Evolutionary conservation across 2,797 vertebrate species (phyloP).

Genomic region (Sebastiscus tertius): DNA sequence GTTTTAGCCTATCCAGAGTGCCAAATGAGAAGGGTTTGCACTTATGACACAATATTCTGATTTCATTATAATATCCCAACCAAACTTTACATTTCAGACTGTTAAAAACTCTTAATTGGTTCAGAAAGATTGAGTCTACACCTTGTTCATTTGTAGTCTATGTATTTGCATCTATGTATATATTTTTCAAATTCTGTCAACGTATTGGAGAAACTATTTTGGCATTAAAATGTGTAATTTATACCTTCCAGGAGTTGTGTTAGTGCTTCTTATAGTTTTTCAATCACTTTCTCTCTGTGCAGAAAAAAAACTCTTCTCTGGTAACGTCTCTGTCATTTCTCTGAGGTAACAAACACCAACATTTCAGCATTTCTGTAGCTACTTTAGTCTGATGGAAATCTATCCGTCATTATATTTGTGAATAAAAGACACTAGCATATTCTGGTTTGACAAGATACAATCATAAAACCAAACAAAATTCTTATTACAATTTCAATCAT

Average conservation of each 20-base stretch:
- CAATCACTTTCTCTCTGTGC: not conserved
- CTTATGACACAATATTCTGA: not conserved
- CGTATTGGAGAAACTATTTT: slow-evolving; percentile 12
- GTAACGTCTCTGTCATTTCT: not conserved
- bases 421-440: not conserved
- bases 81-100: not conserved
- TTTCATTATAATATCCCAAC: not conserved
- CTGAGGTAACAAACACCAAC: not conserved
- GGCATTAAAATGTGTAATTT: slow-evolving; percentile 24
- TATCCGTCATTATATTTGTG: not conserved
- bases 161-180: slow-evolving; percentile 12
- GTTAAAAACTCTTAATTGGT: not conserved
- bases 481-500: not conserved
- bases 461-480: not conserved
- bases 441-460: no score
- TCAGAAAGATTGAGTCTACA: not conserved
- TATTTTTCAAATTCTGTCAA: not conserved
- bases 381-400: not conserved
- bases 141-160: not conserved
- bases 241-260: not conserved
- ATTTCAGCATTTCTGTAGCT: not conserved
- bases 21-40: slow-evolving; percentile 39
- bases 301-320: not conserved
- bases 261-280: not conserved
- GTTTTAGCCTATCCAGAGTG: slow-evolving; percentile 31